These are phyloP conservation scores for Pungitius pungitius DNA, from an alignment of 2,113 vertebrate genomes.

Conservation along the genomic window DNA sequence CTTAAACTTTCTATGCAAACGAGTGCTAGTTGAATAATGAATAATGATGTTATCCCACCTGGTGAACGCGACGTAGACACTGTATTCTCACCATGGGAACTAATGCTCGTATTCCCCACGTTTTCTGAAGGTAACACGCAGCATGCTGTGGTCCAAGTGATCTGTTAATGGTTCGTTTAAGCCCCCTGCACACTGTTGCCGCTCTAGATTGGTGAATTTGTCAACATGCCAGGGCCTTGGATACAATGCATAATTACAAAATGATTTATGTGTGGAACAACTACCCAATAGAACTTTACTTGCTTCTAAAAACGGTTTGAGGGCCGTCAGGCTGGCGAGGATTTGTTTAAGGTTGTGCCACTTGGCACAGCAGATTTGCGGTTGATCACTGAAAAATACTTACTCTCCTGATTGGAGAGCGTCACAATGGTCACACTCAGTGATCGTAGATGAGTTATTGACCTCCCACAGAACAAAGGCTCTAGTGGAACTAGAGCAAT, in stretches of 20 bases:
- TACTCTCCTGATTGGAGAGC: constrained; percentile 72
- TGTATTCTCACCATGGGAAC: neutral
- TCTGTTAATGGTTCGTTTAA: constrained; percentile 58
- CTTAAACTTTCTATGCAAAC: neutral
- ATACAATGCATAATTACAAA: constrained; percentile 73
- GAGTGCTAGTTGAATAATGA: neutral
- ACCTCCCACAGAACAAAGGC: constrained; percentile 71
- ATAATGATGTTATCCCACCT: neutral
- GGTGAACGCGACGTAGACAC: neutral
- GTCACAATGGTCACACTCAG: constrained; percentile 69
- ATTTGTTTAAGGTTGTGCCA: constrained; percentile 70
- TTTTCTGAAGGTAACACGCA: constrained; percentile 9
- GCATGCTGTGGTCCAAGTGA: constrained; percentile 37
- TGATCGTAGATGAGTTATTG: constrained; percentile 81
- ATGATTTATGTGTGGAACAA: constrained; percentile 69
- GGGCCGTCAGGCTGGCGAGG: constrained; percentile 59
- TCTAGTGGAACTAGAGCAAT: constrained; percentile 68
- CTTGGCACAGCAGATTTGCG: constrained; percentile 60
- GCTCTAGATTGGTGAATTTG: constrained; percentile 71
- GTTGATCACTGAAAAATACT: constrained; percentile 66
- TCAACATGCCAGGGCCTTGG: constrained; percentile 68
- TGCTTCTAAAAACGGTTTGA: constrained; percentile 55
- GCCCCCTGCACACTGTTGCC: constrained; percentile 42
- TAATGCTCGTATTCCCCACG: constrained; percentile 6
- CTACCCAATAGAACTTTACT: constrained; percentile 50